These are phyloP conservation scores for Platyscapa corneri DNA, from an alignment of 1,140 invertebrate genomes.

Conservation along the genomic window DNA sequence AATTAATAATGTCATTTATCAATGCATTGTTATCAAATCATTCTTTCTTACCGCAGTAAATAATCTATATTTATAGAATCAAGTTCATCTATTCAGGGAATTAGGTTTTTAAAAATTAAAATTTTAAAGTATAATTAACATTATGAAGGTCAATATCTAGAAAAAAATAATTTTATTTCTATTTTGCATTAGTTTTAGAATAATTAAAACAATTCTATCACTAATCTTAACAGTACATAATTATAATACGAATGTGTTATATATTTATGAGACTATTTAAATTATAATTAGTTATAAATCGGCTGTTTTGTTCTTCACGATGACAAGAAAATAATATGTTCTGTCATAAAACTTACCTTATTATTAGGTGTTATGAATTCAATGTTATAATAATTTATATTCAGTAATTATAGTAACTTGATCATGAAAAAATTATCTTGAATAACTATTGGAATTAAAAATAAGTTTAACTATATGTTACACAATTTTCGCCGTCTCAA, in stretches of 20 bases:
- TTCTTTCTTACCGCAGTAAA: neutral
- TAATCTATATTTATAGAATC: slow-evolving; percentile 17
- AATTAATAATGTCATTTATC: slow-evolving; percentile 6
- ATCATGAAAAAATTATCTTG: neutral
- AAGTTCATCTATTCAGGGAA: neutral
- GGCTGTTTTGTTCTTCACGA: neutral
- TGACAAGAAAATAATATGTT: neutral
- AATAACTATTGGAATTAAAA: too few species aligned
- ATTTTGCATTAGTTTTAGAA: neutral
- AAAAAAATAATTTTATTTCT: neutral
- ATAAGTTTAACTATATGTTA: too few species aligned
- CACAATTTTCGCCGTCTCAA: too few species aligned
- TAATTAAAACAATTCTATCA: neutral
- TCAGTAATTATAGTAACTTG: neutral
- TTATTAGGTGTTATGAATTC: neutral
- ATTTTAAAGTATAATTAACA: neutral
- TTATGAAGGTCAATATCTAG: neutral
- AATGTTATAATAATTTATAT: neutral
- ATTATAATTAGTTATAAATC: neutral
- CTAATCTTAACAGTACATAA: neutral
- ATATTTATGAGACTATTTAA: neutral
- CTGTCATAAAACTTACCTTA: neutral
- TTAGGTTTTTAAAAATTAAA: neutral
- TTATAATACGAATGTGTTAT: neutral
- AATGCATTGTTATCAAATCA: neutral